Evolutionary conservation across 2,113 vertebrate genomes (phyloP).

Genomic region (Ahaetulla prasina): DNA sequence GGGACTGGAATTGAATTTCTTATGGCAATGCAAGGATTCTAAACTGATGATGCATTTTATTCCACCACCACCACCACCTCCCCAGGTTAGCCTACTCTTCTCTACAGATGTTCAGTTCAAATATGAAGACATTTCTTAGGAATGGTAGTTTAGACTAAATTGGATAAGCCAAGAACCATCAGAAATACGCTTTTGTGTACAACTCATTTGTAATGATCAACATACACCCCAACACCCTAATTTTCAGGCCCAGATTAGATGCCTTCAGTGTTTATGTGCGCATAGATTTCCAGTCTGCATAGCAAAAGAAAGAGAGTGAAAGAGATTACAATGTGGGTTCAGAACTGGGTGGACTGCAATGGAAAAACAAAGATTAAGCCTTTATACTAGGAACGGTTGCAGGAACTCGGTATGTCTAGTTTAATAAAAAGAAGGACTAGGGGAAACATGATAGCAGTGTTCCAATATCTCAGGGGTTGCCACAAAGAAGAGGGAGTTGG

Average conservation of each 20-base stretch:
- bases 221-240: background rate
- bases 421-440: too few species aligned
- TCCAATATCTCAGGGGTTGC: too few species aligned
- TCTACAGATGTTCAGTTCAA: background rate
- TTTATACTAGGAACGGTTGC: background rate
- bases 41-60: background rate
- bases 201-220: background rate
- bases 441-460: too few species aligned
- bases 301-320: background rate
- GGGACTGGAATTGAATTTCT: background rate
- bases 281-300: background rate
- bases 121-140: background rate
- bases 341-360: background rate
- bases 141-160: background rate
- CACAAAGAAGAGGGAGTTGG: too few species aligned
- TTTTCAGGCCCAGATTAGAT: background rate
- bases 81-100: background rate
- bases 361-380: background rate
- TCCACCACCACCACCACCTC: background rate
- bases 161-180: background rate
- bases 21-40: background rate
- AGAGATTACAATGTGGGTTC: background rate
- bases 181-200: background rate
- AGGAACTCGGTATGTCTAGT: too few species aligned
- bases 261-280: background rate